Evolutionary conservation across 2,113 vertebrate genomes (phyloP).

Genomic region (Bucco capensis): DNA sequence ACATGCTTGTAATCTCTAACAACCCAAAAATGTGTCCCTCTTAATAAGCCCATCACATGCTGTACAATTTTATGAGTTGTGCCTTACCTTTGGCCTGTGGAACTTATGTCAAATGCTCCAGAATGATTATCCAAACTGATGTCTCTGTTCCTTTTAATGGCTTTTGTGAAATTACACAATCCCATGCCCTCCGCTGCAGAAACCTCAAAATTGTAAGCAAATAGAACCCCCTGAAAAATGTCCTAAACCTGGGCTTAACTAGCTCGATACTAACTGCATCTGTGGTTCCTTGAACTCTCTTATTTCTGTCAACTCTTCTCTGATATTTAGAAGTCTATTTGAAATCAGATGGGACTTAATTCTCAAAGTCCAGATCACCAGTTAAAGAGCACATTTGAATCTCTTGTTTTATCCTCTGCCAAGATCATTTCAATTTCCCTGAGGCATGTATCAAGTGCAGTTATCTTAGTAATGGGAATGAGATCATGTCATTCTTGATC

Average conservation of each 20-base stretch:
- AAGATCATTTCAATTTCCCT: constrained; percentile 62
- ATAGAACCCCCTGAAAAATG: constrained; percentile 32
- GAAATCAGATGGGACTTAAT: constrained; percentile 59
- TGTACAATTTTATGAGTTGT: constrained; percentile 6
- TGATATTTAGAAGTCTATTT: constrained; percentile 68
- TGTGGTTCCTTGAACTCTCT: constrained; percentile 52
- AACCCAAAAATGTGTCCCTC: neutral
- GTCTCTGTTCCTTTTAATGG: constrained; percentile 15
- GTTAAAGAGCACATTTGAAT: constrained; percentile 62
- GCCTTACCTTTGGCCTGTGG: constrained; percentile 10
- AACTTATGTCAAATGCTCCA: neutral
- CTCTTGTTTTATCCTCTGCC: constrained; percentile 55
- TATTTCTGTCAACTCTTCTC: constrained; percentile 59
- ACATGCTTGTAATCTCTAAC: neutral
- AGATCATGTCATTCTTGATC: constrained; percentile 65
- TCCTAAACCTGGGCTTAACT: constrained; percentile 55
- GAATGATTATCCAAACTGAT: constrained; percentile 5
- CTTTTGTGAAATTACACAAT: constrained; percentile 34
- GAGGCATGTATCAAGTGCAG: constrained; percentile 57
- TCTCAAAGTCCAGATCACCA: constrained; percentile 61
- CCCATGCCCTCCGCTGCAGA: neutral
- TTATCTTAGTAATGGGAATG: constrained; percentile 62
- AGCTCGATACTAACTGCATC: constrained; percentile 59
- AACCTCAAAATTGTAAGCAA: constrained; percentile 60
- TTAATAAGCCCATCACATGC: constrained; percentile 19